Evolutionary conservation across 2,797 vertebrate species (phyloP).

Genomic region (Carduelis carduelis): DNA sequence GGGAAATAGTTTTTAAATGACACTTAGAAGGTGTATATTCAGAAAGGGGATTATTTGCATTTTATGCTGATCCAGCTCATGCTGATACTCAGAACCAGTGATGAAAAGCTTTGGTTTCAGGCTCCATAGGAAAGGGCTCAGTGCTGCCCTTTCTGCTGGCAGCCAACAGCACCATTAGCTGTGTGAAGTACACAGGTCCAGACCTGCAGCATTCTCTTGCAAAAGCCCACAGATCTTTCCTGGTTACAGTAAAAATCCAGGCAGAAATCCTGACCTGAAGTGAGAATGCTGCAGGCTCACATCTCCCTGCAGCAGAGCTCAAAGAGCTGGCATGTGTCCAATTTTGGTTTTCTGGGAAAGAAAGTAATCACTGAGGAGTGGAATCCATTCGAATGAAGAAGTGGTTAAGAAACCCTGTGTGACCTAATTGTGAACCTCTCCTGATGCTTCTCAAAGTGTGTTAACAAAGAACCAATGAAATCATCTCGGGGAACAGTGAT

Average conservation of each 20-base stretch:
- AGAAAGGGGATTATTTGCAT: background rate
- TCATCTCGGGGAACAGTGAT: background rate
- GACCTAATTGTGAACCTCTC: constrained; percentile 9
- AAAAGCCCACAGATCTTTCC: background rate
- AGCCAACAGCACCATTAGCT: background rate
- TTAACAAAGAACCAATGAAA: background rate
- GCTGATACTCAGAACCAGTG: background rate
- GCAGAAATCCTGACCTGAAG: background rate
- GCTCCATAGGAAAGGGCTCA: background rate
- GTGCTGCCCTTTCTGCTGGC: background rate
- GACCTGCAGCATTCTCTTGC: background rate
- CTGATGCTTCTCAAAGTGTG: background rate
- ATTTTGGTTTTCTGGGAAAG: background rate
- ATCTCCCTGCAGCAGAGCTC: background rate
- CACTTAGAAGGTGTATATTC: background rate
- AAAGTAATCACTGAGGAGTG: background rate
- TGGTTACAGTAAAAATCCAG: background rate
- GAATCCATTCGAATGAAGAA: background rate
- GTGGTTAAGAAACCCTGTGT: background rate
- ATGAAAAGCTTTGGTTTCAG: background rate
- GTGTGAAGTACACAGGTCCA: background rate
- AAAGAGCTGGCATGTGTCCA: background rate
- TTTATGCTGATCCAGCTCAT: background rate
- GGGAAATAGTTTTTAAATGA: background rate
- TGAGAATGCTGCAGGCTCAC: background rate